These are phyloP conservation scores for Bujurquina vittata DNA, from an alignment of 2,113 vertebrate genomes.

Conservation along the genomic window DNA sequence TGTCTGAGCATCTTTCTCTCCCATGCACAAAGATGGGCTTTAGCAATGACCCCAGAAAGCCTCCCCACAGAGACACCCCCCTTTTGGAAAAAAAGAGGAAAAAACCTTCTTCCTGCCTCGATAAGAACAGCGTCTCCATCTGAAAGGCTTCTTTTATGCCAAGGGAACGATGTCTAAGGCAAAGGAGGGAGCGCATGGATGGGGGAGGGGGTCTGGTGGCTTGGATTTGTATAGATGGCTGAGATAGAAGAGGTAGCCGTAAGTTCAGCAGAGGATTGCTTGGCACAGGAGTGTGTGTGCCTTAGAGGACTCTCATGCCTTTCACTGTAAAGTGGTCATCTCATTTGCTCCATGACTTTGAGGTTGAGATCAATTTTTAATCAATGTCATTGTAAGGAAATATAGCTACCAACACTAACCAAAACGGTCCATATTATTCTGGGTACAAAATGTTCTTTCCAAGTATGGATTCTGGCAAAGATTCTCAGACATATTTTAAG, in stretches of 20 bases:
- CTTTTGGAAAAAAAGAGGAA: not conserved
- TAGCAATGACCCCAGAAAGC: slow-evolving; percentile 76
- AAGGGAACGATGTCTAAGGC: slow-evolving; percentile 61
- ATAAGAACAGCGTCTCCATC: slow-evolving; percentile 72
- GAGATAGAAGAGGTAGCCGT: slow-evolving; percentile 59
- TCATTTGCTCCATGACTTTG: not conserved
- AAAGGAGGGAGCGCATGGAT: slow-evolving; percentile 53
- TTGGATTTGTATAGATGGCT: slow-evolving; percentile 66
- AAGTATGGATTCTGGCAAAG: not conserved
- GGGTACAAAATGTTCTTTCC: slow-evolving; percentile 38
- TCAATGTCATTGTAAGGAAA: not conserved
- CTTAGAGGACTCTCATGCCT: slow-evolving; percentile 26
- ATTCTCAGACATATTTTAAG: not conserved
- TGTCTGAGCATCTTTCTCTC: slow-evolving; percentile 67
- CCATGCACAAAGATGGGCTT: slow-evolving; percentile 78
- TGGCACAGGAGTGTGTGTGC: slow-evolving; percentile 35
- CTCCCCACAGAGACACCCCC: slow-evolving; percentile 55
- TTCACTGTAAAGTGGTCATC: slow-evolving; percentile 8
- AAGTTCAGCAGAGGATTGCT: slow-evolving; percentile 72
- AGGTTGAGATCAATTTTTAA: not conserved
- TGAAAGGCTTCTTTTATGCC: slow-evolving; percentile 81
- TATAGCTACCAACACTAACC: not conserved
- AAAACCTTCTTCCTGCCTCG: slow-evolving; percentile 73
- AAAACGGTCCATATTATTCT: not conserved
- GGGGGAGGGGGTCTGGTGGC: slow-evolving; percentile 64